A percentile compares a stretch with the other conserved stretches of the same genome.
Evolutionary conservation across 2,113 vertebrate species (phyloP).

Genomic region (Upupa epops): DNA sequence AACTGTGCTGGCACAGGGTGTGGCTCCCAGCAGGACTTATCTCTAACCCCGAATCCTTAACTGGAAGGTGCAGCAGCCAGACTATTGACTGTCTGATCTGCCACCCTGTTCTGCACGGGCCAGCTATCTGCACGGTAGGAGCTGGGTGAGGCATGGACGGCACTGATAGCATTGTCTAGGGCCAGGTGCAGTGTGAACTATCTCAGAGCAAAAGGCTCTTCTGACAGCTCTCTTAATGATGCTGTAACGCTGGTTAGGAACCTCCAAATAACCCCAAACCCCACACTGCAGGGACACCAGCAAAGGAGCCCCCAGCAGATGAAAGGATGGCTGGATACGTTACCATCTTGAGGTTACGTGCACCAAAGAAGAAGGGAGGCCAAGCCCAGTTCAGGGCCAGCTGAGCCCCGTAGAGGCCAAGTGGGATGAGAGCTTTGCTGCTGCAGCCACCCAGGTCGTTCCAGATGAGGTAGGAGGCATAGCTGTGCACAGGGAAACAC

Average conservation of each 20-base stretch:
- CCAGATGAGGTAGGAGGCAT: constrained; percentile 91
- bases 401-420: constrained; percentile 87
- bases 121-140: neutral
- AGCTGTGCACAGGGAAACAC: constrained; percentile 69
- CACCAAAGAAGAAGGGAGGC: constrained; percentile 84
- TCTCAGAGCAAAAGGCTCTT: neutral
- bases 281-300: neutral
- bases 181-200: rapidly evolving
- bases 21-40: constrained; percentile 21
- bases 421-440: constrained; percentile 78
- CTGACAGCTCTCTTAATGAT: neutral
- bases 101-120: neutral
- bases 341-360: constrained; percentile 82
- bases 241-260: rapidly evolving
- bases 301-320: neutral
- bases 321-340: neutral
- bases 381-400: constrained; percentile 86
- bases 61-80: neutral
- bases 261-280: neutral
- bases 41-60: neutral
- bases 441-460: constrained; percentile 85
- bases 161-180: neutral
- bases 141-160: neutral
- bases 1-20: neutral
- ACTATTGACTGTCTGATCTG: neutral